phyloP scores from a whole-genome alignment of 2,113 vertebrate species.

The Zosterops lateralis region DNA sequence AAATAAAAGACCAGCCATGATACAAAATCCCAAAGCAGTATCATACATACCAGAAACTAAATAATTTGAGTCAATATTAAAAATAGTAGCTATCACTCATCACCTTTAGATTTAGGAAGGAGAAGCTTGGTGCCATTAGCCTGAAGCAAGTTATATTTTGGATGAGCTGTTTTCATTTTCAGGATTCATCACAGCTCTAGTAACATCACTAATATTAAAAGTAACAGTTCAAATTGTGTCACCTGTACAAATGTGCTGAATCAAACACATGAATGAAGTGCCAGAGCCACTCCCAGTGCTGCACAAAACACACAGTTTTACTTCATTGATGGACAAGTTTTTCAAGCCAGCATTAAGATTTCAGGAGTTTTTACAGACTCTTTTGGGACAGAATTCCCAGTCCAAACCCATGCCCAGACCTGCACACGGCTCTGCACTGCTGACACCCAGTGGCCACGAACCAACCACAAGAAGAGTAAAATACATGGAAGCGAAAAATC shows the following conservation, averaged over 20 bases:
- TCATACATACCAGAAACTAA: background rate
- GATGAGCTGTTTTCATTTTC: background rate
- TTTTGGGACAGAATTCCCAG: background rate
- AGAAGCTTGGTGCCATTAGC: background rate
- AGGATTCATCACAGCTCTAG: background rate
- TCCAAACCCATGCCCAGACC: background rate
- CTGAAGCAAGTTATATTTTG: background rate
- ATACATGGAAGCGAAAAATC: rapidly evolving
- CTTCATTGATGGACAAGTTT: background rate
- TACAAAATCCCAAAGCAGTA: background rate
- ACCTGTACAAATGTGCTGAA: background rate
- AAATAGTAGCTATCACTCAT: background rate
- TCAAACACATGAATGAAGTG: background rate
- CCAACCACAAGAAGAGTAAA: background rate
- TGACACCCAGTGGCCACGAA: constrained; percentile 66
- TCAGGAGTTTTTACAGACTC: background rate
- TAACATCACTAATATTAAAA: background rate
- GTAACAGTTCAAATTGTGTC: background rate
- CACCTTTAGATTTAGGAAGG: background rate
- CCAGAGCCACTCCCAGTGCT: background rate
- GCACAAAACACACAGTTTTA: rapidly evolving
- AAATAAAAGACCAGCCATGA: background rate
- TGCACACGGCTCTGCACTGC: background rate
- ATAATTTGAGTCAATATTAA: background rate
- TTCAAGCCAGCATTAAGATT: background rate